Evolutionary conservation across 2,113 vertebrate genomes (phyloP).

Genomic region (Odocoileus hemionus): DNA sequence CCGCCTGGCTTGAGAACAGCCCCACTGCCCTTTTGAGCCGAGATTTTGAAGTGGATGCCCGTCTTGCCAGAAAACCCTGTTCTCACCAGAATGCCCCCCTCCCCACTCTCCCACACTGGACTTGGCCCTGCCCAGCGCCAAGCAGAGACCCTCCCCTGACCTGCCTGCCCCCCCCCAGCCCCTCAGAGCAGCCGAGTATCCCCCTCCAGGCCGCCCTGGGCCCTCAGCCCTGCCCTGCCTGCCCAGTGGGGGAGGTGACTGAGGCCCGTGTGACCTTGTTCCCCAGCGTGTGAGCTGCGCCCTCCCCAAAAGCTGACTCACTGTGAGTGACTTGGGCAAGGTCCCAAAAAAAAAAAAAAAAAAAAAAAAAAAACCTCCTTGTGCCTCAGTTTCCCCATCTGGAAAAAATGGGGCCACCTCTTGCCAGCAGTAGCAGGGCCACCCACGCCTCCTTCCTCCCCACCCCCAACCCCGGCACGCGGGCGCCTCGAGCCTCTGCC

Average conservation of each 20-base stretch:
- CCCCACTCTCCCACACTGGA: not conserved
- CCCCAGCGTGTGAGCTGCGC: constrained; percentile 39
- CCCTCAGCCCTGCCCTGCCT: not conserved
- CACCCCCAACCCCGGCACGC: not conserved
- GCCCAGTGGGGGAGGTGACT: not conserved
- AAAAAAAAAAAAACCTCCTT: constrained; percentile 52
- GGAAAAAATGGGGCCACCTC: constrained; percentile 78
- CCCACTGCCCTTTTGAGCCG: constrained; percentile 77
- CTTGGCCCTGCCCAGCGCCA: constrained; percentile 15
- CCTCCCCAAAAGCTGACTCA: constrained; percentile 67
- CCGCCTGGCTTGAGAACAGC: constrained; percentile 69
- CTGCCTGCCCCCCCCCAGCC: accelerated
- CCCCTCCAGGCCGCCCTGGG: not conserved
- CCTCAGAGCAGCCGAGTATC: not conserved
- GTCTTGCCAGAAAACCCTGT: constrained; percentile 83
- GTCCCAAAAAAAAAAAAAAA: constrained; percentile 36
- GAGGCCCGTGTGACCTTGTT: not conserved
- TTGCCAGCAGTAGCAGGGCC: constrained; percentile 77
- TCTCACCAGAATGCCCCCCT: constrained; percentile 67
- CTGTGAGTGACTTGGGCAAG: constrained; percentile 77
- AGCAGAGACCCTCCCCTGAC: not conserved
- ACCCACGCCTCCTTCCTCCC: constrained; percentile 48
- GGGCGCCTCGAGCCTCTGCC: constrained; percentile 60
- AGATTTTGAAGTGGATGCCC: constrained; percentile 82
- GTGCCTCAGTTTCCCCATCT: constrained; percentile 79